Evolutionary conservation across 2,113 vertebrate species (phyloP).

Genomic region (Crotalus tigris): DNA sequence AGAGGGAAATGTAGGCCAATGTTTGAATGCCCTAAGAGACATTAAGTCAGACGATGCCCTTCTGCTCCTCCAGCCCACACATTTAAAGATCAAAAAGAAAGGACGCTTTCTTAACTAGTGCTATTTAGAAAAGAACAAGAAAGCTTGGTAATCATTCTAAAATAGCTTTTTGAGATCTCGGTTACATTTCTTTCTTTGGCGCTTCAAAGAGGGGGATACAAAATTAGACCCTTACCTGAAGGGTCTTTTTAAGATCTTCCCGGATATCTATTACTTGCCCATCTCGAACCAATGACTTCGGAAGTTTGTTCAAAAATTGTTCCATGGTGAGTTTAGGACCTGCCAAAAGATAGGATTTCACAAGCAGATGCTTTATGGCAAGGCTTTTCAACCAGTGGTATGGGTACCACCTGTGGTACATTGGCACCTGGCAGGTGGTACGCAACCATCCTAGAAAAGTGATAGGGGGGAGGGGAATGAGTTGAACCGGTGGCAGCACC

Average conservation of each 20-base stretch:
- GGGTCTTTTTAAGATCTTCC: slow-evolving; percentile 54
- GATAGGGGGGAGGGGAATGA: too few species aligned
- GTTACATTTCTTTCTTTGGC: neutral
- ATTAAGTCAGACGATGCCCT: too few species aligned
- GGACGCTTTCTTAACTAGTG: neutral
- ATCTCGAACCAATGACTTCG: slow-evolving; percentile 67
- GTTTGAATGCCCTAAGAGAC: neutral
- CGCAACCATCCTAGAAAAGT: too few species aligned
- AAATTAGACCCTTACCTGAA: slow-evolving; percentile 72
- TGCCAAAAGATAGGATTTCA: slow-evolving; percentile 34
- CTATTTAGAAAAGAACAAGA: neutral
- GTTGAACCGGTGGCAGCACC: too few species aligned
- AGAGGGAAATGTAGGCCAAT: neutral
- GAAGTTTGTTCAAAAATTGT: slow-evolving; percentile 71
- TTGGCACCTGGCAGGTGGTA: too few species aligned
- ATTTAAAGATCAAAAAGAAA: neutral
- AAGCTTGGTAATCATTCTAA: neutral
- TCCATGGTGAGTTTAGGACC: slow-evolving; percentile 62
- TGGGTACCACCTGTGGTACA: too few species aligned
- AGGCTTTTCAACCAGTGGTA: too few species aligned
- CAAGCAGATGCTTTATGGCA: rapidly evolving
- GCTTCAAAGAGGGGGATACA: neutral
- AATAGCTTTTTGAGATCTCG: neutral
- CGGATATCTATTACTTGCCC: slow-evolving; percentile 69
- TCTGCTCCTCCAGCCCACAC: neutral